These are phyloP conservation scores for Ivindomyrus marchei DNA, from an alignment of 2,113 vertebrate genomes.

Conservation along the genomic window DNA sequence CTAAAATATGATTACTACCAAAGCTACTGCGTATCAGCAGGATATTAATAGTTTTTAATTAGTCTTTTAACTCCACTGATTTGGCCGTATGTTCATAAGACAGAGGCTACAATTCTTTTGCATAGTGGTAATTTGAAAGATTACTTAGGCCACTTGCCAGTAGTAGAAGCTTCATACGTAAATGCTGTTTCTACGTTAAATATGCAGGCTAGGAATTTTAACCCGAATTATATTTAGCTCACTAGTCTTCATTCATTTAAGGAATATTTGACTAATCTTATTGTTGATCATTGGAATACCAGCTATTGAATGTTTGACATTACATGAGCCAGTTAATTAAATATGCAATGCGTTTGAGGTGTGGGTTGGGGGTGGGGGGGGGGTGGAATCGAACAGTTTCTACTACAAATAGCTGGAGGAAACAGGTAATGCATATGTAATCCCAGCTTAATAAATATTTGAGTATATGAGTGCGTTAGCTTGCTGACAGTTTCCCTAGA, in stretches of 20 bases:
- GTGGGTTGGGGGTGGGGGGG: too few relatives aligned
- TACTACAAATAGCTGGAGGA: not conserved
- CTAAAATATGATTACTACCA: not conserved
- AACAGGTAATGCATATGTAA: not conserved
- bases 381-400: not conserved
- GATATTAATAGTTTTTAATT: not conserved
- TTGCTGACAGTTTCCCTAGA: not conserved
- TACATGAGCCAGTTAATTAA: not conserved
- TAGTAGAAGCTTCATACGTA: not conserved
- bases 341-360: not conserved
- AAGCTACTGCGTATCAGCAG: not conserved
- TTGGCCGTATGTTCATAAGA: not conserved
- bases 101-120: not conserved
- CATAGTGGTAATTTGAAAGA: not conserved
- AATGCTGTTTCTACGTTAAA: not conserved
- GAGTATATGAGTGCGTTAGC: not conserved
- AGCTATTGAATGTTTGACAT: not conserved
- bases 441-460: not conserved
- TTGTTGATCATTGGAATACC: not conserved
- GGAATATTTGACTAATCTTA: not conserved
- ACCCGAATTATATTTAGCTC: not conserved
- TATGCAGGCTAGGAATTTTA: not conserved
- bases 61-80: not conserved
- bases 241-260: not conserved
- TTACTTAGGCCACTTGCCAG: not conserved